Base-by-base conservation (phyloP, 2,888 invertebrate genomes). In the Ormyrus pomaceus region DNA sequence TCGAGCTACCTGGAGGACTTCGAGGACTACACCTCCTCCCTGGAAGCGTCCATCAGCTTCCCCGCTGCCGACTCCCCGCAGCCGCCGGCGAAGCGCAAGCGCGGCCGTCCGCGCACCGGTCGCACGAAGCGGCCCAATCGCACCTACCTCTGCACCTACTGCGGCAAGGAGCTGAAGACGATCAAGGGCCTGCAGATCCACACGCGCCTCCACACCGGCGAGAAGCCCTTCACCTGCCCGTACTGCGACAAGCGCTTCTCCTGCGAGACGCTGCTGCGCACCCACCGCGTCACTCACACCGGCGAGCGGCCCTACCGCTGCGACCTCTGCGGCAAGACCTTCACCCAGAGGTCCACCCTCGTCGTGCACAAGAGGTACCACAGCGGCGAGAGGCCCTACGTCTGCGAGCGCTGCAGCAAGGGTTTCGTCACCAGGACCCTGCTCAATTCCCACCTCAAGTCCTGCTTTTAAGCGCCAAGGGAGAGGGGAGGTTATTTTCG, bases 211-310 rank as follows among this genome's bases (percentile, higher is more conserved):
- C 89, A 89, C 80, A 89, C 89, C 6, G 89, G 88, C 7, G 90
- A 89, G 53, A 87, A 87, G 55, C 89, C 88, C 0, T 88, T 86
- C 73, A 86, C 84, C 0, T 88, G 88, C 79, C 84, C 85, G n/a
- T 83, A 86, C 9, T 88, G 88, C 79, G 87, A 85, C 56, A 89
- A 88, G 77, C 85, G 87, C 73, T 89, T 89, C 76, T 85, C 87
- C 5, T 88, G 88, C 79, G 86, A 88, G 74, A 88, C 88, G 0
- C 79, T 92, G 19, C 84, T 94, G 71, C 91, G 91, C 53, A 90
- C 92, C 0, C 94, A 94, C 59, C 76, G 69, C n/a, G 85, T 84
- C 7, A 87, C 85, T 0, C 88, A 88, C 66, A 85, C 85, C 5
- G 86, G 85, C 0, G 82, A 84, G 1, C 87, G 87, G 51, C 86